These are phyloP conservation scores for Agrypnia vestita DNA, from an alignment of 1,140 invertebrate genomes.

Conservation along the genomic window DNA sequence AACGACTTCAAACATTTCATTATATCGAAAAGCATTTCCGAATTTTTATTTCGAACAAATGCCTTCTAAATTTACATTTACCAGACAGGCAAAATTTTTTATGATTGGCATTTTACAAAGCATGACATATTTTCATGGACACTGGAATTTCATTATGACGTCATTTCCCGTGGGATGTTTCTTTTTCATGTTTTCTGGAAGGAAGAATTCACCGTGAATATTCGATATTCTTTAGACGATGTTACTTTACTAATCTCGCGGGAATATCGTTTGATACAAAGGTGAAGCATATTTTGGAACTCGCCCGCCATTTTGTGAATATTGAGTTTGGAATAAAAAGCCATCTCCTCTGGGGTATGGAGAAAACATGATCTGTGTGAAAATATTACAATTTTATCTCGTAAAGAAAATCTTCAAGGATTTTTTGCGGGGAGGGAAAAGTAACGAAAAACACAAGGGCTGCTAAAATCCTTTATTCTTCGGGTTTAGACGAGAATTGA, in stretches of 20 bases:
- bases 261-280: slow-evolving; percentile 42
- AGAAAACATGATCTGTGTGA: slow-evolving; percentile 38
- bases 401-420: slow-evolving; percentile 35
- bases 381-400: slow-evolving; percentile 38
- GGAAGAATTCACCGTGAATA: too few species aligned
- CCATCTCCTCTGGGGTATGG: slow-evolving; percentile 1
- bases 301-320: slow-evolving; percentile 38
- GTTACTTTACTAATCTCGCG: slow-evolving; percentile 20
- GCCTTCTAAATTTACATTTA: background rate
- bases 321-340: slow-evolving; percentile 45
- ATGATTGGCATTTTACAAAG: background rate
- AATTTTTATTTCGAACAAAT: background rate
- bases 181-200: too few species aligned
- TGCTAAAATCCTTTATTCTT: too few species aligned
- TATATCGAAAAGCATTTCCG: too few species aligned
- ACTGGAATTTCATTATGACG: slow-evolving; percentile 40
- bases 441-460: too few species aligned
- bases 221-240: slow-evolving; percentile 36
- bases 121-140: background rate
- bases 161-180: slow-evolving; percentile 1
- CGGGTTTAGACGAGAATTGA: too few species aligned
- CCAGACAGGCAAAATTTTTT: slow-evolving; percentile 8
- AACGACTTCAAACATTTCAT: too few species aligned
- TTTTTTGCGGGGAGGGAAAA: too few species aligned
- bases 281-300: slow-evolving; percentile 34